These are phyloP conservation scores for Thinocorus orbignyianus DNA, from an alignment of 2,113 vertebrate genomes.

Conservation along the genomic window DNA sequence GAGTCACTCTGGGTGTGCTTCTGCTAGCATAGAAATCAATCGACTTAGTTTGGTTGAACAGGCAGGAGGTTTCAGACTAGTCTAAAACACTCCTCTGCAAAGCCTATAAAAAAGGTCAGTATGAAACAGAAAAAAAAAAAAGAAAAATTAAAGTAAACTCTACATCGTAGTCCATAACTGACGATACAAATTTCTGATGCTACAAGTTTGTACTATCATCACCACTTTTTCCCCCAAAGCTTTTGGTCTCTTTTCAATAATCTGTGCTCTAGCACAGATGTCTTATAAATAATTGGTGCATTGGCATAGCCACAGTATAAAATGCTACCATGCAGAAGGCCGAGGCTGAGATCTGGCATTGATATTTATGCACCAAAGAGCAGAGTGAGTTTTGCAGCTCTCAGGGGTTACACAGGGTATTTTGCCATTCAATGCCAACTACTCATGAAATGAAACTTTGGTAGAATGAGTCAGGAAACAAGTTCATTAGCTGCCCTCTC, in stretches of 20 bases:
- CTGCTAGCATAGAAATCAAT: neutral
- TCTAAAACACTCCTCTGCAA: neutral
- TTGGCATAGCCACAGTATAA: neutral
- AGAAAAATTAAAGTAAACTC: neutral
- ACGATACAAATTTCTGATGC: neutral
- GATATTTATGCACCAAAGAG: neutral
- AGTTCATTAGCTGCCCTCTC: neutral
- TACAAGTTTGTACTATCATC: neutral
- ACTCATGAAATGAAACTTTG: neutral
- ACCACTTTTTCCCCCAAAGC: accelerated
- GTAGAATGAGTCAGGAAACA: neutral
- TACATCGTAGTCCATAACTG: neutral
- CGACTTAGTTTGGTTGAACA: neutral
- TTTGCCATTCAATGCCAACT: neutral
- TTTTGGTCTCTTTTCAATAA: neutral
- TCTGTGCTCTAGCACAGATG: neutral
- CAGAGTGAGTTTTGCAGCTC: neutral
- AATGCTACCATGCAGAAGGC: neutral
- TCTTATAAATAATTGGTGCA: neutral
- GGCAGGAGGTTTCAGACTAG: neutral
- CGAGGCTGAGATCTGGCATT: neutral
- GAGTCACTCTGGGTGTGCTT: neutral
- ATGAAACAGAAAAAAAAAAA: neutral
- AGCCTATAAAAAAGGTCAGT: neutral
- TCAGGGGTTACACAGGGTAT: neutral